Evolutionary conservation across 2,888 invertebrate species (phyloP).

Genomic region (Helleia helle): DNA sequence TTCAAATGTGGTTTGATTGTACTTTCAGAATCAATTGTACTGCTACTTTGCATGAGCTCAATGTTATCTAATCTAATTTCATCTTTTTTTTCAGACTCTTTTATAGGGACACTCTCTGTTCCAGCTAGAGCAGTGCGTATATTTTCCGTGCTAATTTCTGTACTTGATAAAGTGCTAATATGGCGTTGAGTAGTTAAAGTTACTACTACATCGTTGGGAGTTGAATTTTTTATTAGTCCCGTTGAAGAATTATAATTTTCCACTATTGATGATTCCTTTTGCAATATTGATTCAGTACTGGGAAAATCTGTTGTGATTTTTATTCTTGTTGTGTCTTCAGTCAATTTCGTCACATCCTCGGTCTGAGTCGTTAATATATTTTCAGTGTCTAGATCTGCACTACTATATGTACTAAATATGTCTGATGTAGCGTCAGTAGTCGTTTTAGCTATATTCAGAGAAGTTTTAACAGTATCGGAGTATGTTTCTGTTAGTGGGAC

Average conservation of each 20-base stretch:
- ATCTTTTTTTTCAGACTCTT: conserved; percentile 19
- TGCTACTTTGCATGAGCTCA: conserved; percentile 47
- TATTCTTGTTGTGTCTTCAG: background rate
- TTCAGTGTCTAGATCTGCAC: conserved; percentile 2
- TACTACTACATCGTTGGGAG: no score
- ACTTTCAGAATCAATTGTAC: conserved; percentile 49
- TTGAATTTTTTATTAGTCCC: no score
- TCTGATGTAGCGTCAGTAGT: background rate
- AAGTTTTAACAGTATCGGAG: conserved; percentile 37
- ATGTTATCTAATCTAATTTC: conserved; percentile 35
- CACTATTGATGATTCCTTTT: conserved; percentile 20
- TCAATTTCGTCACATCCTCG: background rate
- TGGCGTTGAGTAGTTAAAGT: no score
- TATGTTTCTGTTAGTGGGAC: conserved; percentile 64
- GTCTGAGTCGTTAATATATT: background rate
- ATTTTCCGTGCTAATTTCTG: background rate
- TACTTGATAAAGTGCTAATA: background rate
- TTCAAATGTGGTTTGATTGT: conserved; percentile 42
- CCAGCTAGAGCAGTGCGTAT: background rate
- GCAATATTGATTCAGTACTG: background rate
- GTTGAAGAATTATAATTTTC: no score
- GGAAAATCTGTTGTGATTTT: background rate
- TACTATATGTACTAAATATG: conserved; percentile 15
- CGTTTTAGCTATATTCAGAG: background rate
- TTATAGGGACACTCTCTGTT: conserved; percentile 13